A percentile compares a stretch with the other conserved stretches of the same genome.
phyloP scores from a whole-genome alignment of 2,888 invertebrate species.

The Sarcophaga rosellei region DNA sequence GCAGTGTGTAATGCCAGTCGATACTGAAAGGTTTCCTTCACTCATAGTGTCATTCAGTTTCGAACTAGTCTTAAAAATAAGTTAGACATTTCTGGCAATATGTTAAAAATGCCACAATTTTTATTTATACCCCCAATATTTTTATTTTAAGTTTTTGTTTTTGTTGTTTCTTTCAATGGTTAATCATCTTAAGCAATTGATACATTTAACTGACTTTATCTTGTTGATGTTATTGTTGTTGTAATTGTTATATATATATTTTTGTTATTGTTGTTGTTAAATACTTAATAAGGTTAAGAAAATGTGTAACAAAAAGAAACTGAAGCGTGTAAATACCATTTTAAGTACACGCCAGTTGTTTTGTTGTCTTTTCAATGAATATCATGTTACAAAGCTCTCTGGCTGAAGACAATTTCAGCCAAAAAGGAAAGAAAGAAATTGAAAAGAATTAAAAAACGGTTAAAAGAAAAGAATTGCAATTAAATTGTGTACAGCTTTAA shows the following conservation, averaged over 20 bases:
- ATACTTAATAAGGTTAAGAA: constrained; percentile 67
- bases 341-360: constrained; percentile 32
- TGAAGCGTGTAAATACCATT: constrained; percentile 68
- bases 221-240: not conserved
- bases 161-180: not conserved
- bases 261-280: constrained; percentile 35
- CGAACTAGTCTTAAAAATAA: too few relatives aligned
- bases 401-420: constrained; percentile 17
- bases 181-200: constrained; percentile 59
- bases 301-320: constrained; percentile 64
- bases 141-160: not conserved
- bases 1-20: too few relatives aligned
- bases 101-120: too few relatives aligned
- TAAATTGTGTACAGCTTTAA: constrained; percentile 55
- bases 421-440: constrained; percentile 4
- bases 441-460: not conserved
- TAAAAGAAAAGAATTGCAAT: constrained; percentile 49
- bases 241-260: not conserved
- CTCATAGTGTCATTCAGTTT: too few relatives aligned
- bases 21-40: too few relatives aligned
- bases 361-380: constrained; percentile 15
- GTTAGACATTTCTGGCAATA: too few relatives aligned
- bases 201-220: constrained; percentile 32
- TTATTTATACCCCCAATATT: not conserved
- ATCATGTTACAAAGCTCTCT: constrained; percentile 61